These are phyloP conservation scores for Megaceryle maxima DNA, from an alignment of 2,113 vertebrate genomes.

Conservation along the genomic window DNA sequence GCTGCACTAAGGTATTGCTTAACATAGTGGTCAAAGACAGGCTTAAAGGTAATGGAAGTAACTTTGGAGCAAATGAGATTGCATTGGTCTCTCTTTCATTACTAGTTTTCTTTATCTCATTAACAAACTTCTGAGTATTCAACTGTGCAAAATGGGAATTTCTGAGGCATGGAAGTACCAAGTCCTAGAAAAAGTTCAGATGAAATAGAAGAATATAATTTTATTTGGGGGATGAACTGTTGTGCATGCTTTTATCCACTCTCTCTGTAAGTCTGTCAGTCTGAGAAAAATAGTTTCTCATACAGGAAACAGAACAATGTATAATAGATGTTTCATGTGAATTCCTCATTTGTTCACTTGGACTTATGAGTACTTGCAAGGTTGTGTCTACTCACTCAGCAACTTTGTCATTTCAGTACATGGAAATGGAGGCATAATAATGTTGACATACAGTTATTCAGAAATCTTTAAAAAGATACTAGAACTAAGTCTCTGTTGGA, in stretches of 20 bases:
- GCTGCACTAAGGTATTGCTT: not conserved
- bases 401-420: not conserved
- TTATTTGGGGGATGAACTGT: not conserved
- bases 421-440: not conserved
- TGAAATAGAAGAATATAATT: not conserved
- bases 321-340: not conserved
- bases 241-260: not conserved
- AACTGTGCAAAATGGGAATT: not conserved
- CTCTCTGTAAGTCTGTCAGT: not conserved
- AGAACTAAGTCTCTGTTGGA: not conserved
- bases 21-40: not conserved
- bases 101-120: not conserved
- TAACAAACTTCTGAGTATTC: not conserved
- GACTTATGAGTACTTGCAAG: not conserved
- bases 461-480: not conserved
- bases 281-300: not conserved
- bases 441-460: not conserved
- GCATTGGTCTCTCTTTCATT: not conserved
- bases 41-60: not conserved
- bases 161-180: not conserved
- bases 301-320: not conserved
- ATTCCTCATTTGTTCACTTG: not conserved
- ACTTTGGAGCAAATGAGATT: not conserved
- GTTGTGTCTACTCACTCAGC: not conserved
- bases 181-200: not conserved